A percentile compares a stretch with the other conserved stretches of the same genome.
Evolutionary conservation across 2,113 vertebrate species (phyloP).

Genomic region (Rhinoderma darwinii): DNA sequence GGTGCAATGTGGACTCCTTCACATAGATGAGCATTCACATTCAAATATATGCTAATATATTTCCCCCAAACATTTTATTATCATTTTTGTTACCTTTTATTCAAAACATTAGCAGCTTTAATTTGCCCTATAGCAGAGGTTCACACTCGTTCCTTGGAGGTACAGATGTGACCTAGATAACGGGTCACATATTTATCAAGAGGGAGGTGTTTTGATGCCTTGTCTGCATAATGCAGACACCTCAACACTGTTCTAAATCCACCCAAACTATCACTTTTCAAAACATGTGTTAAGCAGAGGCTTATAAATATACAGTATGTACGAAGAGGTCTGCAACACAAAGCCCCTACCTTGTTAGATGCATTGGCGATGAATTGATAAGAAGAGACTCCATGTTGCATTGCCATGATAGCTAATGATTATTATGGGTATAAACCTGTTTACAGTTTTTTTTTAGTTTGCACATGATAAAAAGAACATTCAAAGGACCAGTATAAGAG

Average conservation of each 20-base stretch:
- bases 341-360: neutral
- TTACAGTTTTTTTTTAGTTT: too few relatives aligned
- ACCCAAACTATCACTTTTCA: conserved; percentile 41
- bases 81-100: conserved; percentile 22
- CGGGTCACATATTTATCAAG: conserved; percentile 49
- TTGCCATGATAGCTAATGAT: too few relatives aligned
- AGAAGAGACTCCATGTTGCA: neutral
- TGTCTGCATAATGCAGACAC: conserved; percentile 42
- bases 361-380: neutral
- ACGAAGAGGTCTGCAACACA: neutral
- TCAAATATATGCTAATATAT: conserved; percentile 41
- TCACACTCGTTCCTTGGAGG: conserved; percentile 51
- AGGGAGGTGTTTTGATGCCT: conserved; percentile 51
- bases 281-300: conserved; percentile 33
- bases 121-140: conserved; percentile 39
- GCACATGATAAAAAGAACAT: too few relatives aligned
- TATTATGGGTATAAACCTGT: too few relatives aligned
- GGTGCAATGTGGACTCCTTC: neutral
- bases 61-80: conserved; percentile 30
- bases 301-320: conserved; percentile 23
- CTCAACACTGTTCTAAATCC: conserved; percentile 31
- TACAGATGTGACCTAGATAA: conserved; percentile 54
- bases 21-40: neutral
- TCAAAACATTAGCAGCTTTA: conserved; percentile 28
- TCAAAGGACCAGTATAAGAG: too few relatives aligned